Evolutionary conservation across 1,140 invertebrate species (phyloP), one percentile per base, ranked within the genome.

Genomic region (Anastrepha obliqua): DNA sequence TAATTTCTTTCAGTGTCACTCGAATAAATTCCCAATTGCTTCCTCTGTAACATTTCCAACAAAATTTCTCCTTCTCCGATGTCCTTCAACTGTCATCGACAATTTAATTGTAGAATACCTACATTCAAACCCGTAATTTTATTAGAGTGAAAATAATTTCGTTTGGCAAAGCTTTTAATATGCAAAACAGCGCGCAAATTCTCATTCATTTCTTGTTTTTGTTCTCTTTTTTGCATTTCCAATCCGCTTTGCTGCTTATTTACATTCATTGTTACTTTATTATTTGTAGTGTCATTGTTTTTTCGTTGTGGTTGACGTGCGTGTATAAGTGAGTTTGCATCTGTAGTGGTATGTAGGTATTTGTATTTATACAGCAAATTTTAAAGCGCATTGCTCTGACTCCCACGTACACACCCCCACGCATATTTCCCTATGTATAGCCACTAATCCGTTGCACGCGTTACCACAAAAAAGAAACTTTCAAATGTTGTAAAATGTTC

Each of bases 401-500:
- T 64, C 4, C 60, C 7, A 42, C 15, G 44, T 15, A 17, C 8
- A 74, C 20, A 64, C 11, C 8, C 9, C 9, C 60, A 17, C 9
- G 17, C 60, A 64, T 29, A 29, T 29, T 29, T 29, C 44, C 29
- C n/a, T 17, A 15, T 42, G 29, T 67, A 11, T 67, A 29, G 39
- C 65, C 65, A 51, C 70, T 29, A 74, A 74, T 74, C 70, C 70
- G 70, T 74, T 74, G 70, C 70, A 74, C n/a, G 70, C 70, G 70
- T 74, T 13, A 8, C 70, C 70, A n/a, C 44, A 44, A 74, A 74
- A 74, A 51, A n/a, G 70, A 51, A 74, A 74, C 70, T 74, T 74
- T 74, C 42, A 4, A 67, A 9, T 67, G 65, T 67, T 67, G 65
- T 29, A 29, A 47, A 74, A 74, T 47, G 39, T 47, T 74, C 70